These are phyloP conservation scores for Lerema accius DNA, from an alignment of 1,140 invertebrate genomes.

Conservation along the genomic window DNA sequence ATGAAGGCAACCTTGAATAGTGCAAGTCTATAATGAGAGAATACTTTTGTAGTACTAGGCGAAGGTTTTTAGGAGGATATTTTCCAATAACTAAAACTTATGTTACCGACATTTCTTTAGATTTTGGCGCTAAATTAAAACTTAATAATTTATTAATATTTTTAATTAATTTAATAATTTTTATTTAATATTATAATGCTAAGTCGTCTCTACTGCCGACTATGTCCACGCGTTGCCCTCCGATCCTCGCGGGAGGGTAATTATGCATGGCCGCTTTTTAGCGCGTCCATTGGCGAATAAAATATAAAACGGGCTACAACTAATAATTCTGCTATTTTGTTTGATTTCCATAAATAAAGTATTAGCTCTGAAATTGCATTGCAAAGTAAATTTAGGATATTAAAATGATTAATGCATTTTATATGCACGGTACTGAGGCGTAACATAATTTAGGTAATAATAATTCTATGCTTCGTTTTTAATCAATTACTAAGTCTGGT, in stretches of 20 bases:
- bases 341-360: conserved; percentile 29
- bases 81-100: no score
- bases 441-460: no score
- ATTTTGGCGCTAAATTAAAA: no score
- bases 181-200: conserved; percentile 1
- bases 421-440: no score
- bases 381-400: neutral
- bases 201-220: conserved; percentile 41
- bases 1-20: no score
- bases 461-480: no score
- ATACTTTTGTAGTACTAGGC: no score
- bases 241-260: conserved; percentile 75
- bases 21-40: no score
- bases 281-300: conserved; percentile 72
- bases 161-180: conserved; percentile 23
- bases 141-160: no score
- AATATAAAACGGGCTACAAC: conserved; percentile 73
- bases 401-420: neutral
- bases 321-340: conserved; percentile 60
- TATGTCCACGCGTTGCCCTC: conserved; percentile 49
- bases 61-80: no score
- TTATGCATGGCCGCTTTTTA: conserved; percentile 80
- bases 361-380: conserved; percentile 6
- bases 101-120: no score
- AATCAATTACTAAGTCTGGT: no score